Conservation (phyloP, 1,140 invertebrate genomes). For the Drosophila triauraria region DNA sequence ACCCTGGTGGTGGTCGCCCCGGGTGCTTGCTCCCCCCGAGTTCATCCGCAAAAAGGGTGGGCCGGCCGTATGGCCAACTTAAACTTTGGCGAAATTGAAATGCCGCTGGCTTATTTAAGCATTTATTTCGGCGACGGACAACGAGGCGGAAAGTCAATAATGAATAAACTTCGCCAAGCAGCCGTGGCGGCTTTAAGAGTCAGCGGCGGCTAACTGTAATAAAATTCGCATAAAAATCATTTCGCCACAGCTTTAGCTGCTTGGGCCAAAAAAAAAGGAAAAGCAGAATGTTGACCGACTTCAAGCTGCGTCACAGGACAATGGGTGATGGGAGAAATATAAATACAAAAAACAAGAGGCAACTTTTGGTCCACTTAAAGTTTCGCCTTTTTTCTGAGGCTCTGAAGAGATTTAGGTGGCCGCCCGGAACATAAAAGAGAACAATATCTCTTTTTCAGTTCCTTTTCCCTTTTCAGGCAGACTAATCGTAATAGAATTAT, state of each 20-base stretch:
- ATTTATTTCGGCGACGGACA: conserved; percentile 59
- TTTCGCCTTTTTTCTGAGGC: not conserved
- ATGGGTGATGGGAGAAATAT: conserved; percentile 23
- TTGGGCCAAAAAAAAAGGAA: conserved; percentile 10
- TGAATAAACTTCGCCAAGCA: conserved; percentile 56
- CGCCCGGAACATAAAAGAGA: not conserved
- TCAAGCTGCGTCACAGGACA: conserved; percentile 44
- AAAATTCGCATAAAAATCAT: conserved; percentile 83
- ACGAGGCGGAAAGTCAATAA: conserved; percentile 73
- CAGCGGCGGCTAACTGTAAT: conserved; percentile 69
- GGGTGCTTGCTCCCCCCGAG: not conserved
- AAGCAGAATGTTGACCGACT: conserved; percentile 66
- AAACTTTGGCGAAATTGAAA: conserved; percentile 72
- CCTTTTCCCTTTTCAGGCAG: not conserved
- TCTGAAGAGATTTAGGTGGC: conserved; percentile 2
- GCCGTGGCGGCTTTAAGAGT: conserved; percentile 58
- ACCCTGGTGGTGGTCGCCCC: conserved; percentile 17
- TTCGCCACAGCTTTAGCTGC: conserved; percentile 52
- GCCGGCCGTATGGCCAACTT: conserved; percentile 34
- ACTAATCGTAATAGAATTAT: conserved; percentile 6
- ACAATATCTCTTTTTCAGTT: not conserved
- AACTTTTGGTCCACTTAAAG: conserved; percentile 12
- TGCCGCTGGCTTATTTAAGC: conserved; percentile 77
- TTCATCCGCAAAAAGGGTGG: conserved; percentile 15
- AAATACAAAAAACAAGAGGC: not conserved